Conservation (phyloP, 2,113 vertebrate genomes). For the Engraulis encrasicolus region DNA sequence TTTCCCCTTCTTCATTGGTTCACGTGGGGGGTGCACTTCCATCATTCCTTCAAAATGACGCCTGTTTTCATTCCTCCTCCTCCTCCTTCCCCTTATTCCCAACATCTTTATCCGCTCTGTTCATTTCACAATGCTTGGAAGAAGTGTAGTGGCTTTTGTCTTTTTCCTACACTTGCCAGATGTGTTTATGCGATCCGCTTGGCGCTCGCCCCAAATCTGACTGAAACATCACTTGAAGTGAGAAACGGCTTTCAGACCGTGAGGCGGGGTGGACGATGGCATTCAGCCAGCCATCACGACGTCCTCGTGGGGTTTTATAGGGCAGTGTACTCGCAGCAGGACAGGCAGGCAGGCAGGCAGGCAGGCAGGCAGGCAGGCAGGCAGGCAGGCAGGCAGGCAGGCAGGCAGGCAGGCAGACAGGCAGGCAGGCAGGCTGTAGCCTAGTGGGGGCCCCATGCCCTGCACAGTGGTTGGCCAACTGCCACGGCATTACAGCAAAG, state of each 20-base stretch:
- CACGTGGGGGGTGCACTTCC: background rate
- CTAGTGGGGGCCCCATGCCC: background rate
- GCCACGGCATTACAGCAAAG: background rate
- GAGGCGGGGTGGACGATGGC: background rate
- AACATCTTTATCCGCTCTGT: background rate
- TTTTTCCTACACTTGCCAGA: background rate
- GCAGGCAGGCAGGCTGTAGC: background rate
- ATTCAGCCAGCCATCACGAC: too few relatives aligned
- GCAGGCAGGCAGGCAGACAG: too few relatives aligned
- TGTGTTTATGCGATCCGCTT: background rate
- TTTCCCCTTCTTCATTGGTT: background rate
- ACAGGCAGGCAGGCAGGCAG: background rate
- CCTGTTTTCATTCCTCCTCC: background rate
- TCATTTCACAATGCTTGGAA: background rate
- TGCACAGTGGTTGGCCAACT: background rate
- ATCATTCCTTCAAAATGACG: background rate
- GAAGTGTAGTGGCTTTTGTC: too few relatives aligned
- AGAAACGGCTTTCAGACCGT: background rate
- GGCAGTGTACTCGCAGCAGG: background rate
- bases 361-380: too few relatives aligned
- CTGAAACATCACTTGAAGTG: background rate
- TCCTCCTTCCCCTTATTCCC: background rate
- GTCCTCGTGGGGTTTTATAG: constrained; percentile 2
- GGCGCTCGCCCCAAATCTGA: too few relatives aligned
- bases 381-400: too few relatives aligned